Evolutionary conservation across 1,140 invertebrate species (phyloP).

Genomic region (Bombus polaris): DNA sequence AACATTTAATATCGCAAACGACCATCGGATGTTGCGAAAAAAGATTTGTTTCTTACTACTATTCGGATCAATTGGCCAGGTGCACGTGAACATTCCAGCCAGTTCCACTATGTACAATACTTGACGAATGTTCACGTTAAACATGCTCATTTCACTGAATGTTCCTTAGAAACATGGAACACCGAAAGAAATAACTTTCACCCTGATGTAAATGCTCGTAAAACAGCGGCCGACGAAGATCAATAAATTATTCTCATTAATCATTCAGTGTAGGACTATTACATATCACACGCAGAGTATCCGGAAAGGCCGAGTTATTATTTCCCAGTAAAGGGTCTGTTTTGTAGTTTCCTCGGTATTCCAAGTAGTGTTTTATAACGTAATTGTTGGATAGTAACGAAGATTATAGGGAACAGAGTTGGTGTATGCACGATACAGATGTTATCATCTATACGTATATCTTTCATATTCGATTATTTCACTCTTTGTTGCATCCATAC

Average conservation of each 20-base stretch:
- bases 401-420: background rate
- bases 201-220: background rate
- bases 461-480: background rate
- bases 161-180: too few relatives aligned
- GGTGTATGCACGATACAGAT: too few relatives aligned
- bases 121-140: background rate
- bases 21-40: constrained; percentile 48
- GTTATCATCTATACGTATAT: too few relatives aligned
- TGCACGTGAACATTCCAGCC: constrained; percentile 34
- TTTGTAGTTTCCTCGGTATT: background rate
- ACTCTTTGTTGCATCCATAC: too few relatives aligned
- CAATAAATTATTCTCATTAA: background rate
- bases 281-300: background rate
- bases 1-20: constrained; percentile 41
- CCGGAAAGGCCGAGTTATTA: background rate
- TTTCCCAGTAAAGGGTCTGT: background rate
- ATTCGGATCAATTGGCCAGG: constrained; percentile 56
- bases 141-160: background rate
- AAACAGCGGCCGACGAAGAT: background rate
- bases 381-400: background rate
- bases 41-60: constrained; percentile 15
- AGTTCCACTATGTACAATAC: constrained; percentile 39
- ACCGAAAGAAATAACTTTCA: background rate
- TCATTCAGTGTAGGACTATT: background rate
- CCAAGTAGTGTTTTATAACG: too few relatives aligned